A percentile compares a stretch with the other conserved stretches of the same genome.
Evolutionary conservation across 2,888 invertebrate species (phyloP).

Genomic region (Clivina fossor): DNA sequence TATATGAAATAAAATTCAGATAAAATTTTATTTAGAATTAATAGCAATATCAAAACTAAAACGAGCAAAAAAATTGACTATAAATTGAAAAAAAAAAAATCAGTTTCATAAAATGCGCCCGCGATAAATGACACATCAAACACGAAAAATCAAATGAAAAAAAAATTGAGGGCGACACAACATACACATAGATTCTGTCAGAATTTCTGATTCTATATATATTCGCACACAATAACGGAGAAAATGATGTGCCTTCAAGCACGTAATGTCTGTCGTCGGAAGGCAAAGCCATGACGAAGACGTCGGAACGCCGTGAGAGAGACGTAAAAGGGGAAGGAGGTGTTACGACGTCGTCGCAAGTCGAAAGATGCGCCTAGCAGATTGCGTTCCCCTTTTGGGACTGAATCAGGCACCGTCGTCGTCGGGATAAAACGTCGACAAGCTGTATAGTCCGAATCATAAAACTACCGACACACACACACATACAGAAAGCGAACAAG

Average conservation of each 20-base stretch:
- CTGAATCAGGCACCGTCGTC: constrained; percentile 1
- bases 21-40: no score
- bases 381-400: constrained; percentile 24
- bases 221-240: constrained; percentile 27
- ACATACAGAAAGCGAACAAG: constrained; percentile 22
- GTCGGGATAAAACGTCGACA: constrained; percentile 27
- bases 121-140: constrained; percentile 26
- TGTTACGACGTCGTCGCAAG: background rate
- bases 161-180: no score
- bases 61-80: no score
- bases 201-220: no score
- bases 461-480: constrained; percentile 27
- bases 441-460: constrained; percentile 26
- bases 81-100: no score
- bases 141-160: constrained; percentile 21
- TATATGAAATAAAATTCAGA: no score
- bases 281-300: constrained; percentile 6
- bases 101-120: constrained; percentile 7
- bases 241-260: constrained; percentile 26
- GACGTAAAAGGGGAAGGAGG: no score
- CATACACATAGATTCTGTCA: no score
- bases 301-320: no score
- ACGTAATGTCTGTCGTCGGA: constrained; percentile 16
- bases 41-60: no score
- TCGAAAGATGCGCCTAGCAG: constrained; percentile 21